Base-by-base conservation (phyloP, 2,888 invertebrate genomes). In the Neoscelio sp. region DNA sequence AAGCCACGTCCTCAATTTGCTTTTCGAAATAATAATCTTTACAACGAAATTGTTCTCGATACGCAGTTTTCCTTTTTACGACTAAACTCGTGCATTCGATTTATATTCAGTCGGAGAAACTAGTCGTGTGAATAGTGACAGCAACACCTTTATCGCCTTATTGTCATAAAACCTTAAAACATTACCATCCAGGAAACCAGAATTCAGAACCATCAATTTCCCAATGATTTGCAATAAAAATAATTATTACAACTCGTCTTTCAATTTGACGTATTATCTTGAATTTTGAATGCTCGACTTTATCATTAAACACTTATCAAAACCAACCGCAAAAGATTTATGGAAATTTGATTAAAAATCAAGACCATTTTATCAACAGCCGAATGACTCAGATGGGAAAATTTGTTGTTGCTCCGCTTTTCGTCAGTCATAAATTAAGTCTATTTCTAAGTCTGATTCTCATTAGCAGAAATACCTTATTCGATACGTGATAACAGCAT, bases 11-110 rank as follows among this genome's bases (percentile, higher is more conserved):
- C 70, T 50, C 60, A 52, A 71, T 71, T 71, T 62, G 33, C 62
- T 62, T 71, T 52, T 62, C 52, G 52, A 60, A 71, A 62, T 26
- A 70, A 70, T 50, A 58, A 60, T 70, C 60, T 42, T 48, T 7
- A 30, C 42, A 44, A 74, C 48, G 58, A 65, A 65, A 74, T 40
- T 74, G 56, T 54, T 74, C 74, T 42, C 65, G 50, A 40, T 65
- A 33, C 48, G 50, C 74, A 35, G 74, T 74, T 74, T 73, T 65
- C 65, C 62, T 74, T 74, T 74, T 74, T 74, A 74, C 74, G 74
- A 73, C 56, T 18, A 38, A 62, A 62, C 54, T 46, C 44, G 60
- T 35, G 62, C 71, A 52, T 73, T 62, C 62, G 54, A 73, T 73
- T 73, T 71, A 60, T 71, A 62, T 62, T 44, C 62, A 62, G 52